Conservation (phyloP, 2,797 vertebrate genomes). For the Miichthys miiuy region DNA sequence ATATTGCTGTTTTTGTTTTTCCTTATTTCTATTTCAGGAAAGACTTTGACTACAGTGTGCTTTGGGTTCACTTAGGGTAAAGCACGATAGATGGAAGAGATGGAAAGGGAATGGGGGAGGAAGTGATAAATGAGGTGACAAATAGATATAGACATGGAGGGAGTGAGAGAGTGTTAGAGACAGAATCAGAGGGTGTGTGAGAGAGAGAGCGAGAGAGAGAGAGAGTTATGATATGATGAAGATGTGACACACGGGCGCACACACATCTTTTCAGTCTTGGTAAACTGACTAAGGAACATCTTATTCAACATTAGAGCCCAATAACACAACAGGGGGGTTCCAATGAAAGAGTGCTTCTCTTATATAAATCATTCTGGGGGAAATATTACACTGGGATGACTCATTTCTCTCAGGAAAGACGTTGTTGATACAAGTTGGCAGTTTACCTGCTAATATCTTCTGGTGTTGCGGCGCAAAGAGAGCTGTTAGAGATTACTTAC, state of each 20-base stretch:
- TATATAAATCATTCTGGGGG: constrained; percentile 49
- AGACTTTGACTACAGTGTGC: constrained; percentile 9
- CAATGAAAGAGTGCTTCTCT: constrained; percentile 44
- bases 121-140: constrained; percentile 58
- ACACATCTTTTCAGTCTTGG: constrained; percentile 54
- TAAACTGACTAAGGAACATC: constrained; percentile 60
- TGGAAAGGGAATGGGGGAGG: constrained; percentile 47
- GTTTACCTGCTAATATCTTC: constrained; percentile 70
- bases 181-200: constrained; percentile 15
- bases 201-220: background rate
- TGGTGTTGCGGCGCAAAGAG: constrained; percentile 39
- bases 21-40: constrained; percentile 13
- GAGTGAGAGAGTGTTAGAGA: constrained; percentile 39
- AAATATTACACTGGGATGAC: constrained; percentile 68
- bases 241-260: constrained; percentile 47
- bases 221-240: constrained; percentile 48
- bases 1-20: background rate
- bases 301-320: constrained; percentile 59
- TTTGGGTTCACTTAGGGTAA: constrained; percentile 61
- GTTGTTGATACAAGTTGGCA: constrained; percentile 73
- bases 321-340: constrained; percentile 52
- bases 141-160: constrained; percentile 35
- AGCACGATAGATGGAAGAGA: constrained; percentile 41
- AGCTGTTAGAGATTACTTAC: constrained; percentile 55
- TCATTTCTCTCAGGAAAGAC: constrained; percentile 72